Evolutionary conservation across 1,140 invertebrate species (phyloP), one percentile per base, ranked within the genome.

Genomic region (Mesaphorura yosii): DNA sequence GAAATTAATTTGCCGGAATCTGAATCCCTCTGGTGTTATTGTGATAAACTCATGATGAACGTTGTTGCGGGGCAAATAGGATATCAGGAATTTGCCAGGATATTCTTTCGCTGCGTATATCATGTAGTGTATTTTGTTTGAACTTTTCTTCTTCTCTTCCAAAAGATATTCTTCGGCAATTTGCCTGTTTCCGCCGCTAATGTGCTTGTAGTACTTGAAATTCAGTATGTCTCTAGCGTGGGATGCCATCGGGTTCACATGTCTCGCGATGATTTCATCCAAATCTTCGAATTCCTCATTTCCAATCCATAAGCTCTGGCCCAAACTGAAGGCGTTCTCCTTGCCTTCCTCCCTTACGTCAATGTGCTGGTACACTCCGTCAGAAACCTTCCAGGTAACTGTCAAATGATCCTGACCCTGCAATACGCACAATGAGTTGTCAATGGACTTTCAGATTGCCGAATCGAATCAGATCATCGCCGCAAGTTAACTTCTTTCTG

Each of bases 361-460:
- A 48, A 98, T 91, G 67, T 98, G 93, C 68, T 97, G 91, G 66
- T 87, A 88, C 53, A 98, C 85, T 15, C 82, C 82, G 44, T 96
- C 88, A 3, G 85, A 77, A 0, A 99, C 92, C 70, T 98, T 98
- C 95, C 94, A 99, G 0, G 94, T 97, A 1, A 96, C 87, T 0
- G 94, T 98, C 40, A 99, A 70, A 69, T 97, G 92, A 70, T 98
- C 88, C 1, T 82, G 78, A 38, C 92, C 93, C 75, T 84, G 62
- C 42, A 68, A 55, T 28, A 5, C 19, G 2, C n/a, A n/a, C 31
- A 26, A 3, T 4, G 26, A 48, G 17, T 40, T 7, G n/a, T 7
- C 17, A 46, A 14, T 27, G 38, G 5, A 23, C 10, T 4, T 7
- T 34, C 19, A n/a, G n/a, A n/a, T n/a, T n/a, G n/a, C n/a, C n/a